These are phyloP conservation scores for Hydrochoerus hydrochaeris DNA, from an alignment of 2,113 vertebrate genomes.

Conservation along the genomic window DNA sequence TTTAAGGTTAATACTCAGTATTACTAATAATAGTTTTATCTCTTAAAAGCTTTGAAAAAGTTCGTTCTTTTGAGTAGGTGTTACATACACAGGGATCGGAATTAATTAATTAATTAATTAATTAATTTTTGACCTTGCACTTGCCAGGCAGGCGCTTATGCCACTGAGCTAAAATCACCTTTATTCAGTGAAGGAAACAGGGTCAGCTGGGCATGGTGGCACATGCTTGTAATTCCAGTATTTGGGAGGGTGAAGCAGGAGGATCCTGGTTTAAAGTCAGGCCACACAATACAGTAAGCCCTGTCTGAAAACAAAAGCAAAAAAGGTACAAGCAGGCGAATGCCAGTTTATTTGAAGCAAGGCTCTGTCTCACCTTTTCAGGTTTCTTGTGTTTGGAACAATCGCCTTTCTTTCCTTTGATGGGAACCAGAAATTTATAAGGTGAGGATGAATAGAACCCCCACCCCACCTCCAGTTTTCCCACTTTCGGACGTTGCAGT, in stretches of 20 bases:
- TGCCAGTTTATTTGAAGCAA: not conserved
- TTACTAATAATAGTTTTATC: not conserved
- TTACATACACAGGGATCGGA: not conserved
- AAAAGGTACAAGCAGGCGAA: not conserved
- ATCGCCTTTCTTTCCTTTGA: not conserved
- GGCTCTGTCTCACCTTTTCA: not conserved
- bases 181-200: not conserved
- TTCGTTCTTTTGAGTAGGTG: not conserved
- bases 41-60: slow-evolving; percentile 20
- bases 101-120: too few relatives aligned
- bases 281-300: not conserved
- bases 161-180: not conserved
- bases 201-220: not conserved
- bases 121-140: too few relatives aligned
- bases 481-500: not conserved
- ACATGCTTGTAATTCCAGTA: not conserved
- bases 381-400: not conserved
- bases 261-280: not conserved
- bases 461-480: not conserved
- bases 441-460: not conserved
- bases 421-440: not conserved
- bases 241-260: not conserved
- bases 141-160: too few relatives aligned
- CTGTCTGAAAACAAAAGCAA: not conserved
- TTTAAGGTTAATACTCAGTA: slow-evolving; percentile 26